Base-by-base conservation (phyloP, 2,113 vertebrate genomes). In the Patagioenas fasciata region DNA sequence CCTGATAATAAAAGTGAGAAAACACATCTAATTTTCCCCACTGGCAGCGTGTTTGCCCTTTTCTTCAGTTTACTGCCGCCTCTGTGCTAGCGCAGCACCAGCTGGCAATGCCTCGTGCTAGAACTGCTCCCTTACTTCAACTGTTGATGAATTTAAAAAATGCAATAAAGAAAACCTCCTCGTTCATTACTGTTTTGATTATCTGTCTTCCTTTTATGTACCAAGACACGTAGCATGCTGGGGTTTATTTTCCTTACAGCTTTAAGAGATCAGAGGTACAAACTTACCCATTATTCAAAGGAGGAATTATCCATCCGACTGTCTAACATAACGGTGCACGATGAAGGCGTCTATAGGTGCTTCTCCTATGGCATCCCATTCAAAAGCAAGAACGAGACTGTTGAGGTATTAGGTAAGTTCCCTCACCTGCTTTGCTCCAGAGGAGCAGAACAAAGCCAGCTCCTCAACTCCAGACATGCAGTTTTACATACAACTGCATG, bases 281-380 rank as follows among this genome's bases (percentile, higher is more conserved):
- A 95, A 77, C 95, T 98, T 4, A 70, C 96, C 20, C 91, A 4
- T 16, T 67, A 85, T 20, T 97, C 97, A 13, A 4, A 48, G 60
- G 65, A 54, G 3, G 87, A 92, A 32, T 90, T 98, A 7, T 91
- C 95, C 67, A 86, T 98, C 92, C 61, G 34, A 3, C 89, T 98
- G 23, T 70, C 89, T 34, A 97, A 96, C 0, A 3, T 98, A 10
- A 98, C 94, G 0, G 60, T 88, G 24, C 90, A 74, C 0, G 98
- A 98, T 0, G 97, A 97, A 34, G 98, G 98, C 0, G 4, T 91
- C 4, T 98, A 98, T 48, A 96, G 36, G 4, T 98, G 98, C 44
- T 64, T 97, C 34, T 47, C n/a, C 20, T 98, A 98, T 4, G 7
- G 93, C 69, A 19, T 1, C 10, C n/a, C 25, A 0, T 50, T 97